phyloP scores from a whole-genome alignment of 2,113 vertebrate genomes.

The Saccopteryx bilineata region DNA sequence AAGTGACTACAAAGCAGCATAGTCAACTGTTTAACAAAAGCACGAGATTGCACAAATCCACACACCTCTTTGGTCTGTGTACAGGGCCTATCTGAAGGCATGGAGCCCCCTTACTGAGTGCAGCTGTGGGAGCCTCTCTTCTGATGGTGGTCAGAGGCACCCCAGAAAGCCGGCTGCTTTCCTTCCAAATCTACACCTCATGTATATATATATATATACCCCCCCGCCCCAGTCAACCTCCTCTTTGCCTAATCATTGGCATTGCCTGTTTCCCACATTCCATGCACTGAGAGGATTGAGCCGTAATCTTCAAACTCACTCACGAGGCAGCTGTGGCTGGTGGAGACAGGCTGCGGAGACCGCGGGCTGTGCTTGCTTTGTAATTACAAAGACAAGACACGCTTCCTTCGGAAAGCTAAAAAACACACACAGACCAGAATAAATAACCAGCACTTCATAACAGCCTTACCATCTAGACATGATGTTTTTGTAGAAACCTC shows the following conservation, averaged over 20 bases:
- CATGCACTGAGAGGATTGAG: neutral
- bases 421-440: neutral
- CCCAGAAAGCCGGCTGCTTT: neutral
- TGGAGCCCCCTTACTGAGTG: accelerated
- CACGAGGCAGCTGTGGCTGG: neutral
- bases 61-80: accelerated
- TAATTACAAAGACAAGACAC: neutral
- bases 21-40: neutral
- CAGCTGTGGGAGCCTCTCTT: neutral
- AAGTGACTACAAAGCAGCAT: neutral
- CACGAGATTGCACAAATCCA: accelerated
- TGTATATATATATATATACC: neutral
- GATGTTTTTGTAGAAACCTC: constrained; percentile 17
- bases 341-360: neutral
- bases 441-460: neutral
- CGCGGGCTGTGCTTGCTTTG: neutral
- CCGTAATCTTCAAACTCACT: neutral
- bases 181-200: neutral
- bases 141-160: neutral
- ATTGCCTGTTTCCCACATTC: neutral
- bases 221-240: no score
- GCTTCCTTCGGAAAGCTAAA: neutral
- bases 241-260: neutral
- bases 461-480: neutral
- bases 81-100: neutral